Evolutionary conservation across 2,113 vertebrate species (phyloP).

Genomic region (Eulemur rufifrons): DNA sequence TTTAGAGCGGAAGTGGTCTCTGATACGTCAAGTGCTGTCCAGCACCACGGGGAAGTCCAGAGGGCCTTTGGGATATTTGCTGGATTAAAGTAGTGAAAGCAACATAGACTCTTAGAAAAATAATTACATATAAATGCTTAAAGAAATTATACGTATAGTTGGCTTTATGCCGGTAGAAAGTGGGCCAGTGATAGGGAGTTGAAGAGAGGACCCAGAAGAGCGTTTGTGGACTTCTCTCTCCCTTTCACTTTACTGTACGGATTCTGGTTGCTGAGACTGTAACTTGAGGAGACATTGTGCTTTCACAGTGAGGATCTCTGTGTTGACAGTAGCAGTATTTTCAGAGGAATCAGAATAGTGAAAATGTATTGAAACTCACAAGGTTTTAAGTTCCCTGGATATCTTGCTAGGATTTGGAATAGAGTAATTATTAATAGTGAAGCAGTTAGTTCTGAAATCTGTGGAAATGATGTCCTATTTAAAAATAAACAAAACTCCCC

Average conservation of each 20-base stretch:
- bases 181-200: background rate
- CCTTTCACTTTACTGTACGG: background rate
- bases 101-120: constrained; percentile 10
- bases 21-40: background rate
- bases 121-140: background rate
- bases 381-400: background rate
- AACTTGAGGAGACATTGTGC: background rate
- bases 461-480: background rate
- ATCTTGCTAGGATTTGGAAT: background rate
- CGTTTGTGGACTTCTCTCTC: background rate
- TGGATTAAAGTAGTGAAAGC: background rate
- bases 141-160: background rate
- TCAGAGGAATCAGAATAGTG: background rate
- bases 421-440: background rate
- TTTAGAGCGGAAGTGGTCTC: background rate
- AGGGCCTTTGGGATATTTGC: background rate
- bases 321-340: background rate
- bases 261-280: background rate
- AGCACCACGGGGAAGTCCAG: background rate
- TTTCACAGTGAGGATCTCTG: background rate
- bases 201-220: background rate
- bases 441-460: background rate
- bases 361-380: background rate
- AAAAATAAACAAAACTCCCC: background rate
- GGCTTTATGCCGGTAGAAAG: background rate